phyloP scores from a whole-genome alignment of 2,113 vertebrate genomes.

The Dromas ardeola region DNA sequence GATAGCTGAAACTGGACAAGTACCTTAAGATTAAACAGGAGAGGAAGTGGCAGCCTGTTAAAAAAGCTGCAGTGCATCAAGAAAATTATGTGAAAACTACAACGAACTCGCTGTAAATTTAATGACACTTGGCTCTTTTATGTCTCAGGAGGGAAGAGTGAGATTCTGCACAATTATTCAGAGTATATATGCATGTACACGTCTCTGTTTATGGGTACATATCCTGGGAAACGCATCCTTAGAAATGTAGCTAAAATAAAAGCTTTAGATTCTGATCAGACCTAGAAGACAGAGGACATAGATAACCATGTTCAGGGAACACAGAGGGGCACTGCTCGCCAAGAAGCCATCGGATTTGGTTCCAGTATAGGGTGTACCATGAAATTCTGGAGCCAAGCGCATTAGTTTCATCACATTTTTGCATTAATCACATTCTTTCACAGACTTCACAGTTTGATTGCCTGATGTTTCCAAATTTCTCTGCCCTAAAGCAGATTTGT shows the following conservation, averaged over 20 bases:
- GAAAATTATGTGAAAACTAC: slow-evolving; percentile 52
- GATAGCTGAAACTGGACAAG: neutral
- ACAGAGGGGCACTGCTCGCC: neutral
- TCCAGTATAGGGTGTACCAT: slow-evolving; percentile 43
- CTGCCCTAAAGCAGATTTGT: slow-evolving; percentile 63
- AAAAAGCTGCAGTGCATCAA: slow-evolving; percentile 61
- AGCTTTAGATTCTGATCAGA: neutral
- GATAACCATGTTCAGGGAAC: neutral
- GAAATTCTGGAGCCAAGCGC: slow-evolving; percentile 49
- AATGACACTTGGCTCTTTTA: slow-evolving; percentile 40
- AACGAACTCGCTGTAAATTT: slow-evolving; percentile 36
- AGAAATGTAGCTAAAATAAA: neutral
- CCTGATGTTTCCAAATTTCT: slow-evolving; percentile 68
- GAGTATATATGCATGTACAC: neutral
- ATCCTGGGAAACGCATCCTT: neutral
- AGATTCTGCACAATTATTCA: slow-evolving; percentile 1
- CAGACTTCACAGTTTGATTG: slow-evolving; percentile 72
- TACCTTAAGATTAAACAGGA: neutral
- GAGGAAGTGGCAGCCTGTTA: neutral
- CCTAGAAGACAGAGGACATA: neutral
- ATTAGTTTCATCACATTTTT: slow-evolving; percentile 62
- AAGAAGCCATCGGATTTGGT: slow-evolving; percentile 53
- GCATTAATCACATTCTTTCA: slow-evolving; percentile 71
- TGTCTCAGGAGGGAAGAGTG: slow-evolving; percentile 15
- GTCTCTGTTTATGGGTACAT: neutral